Evolutionary conservation across 2,113 vertebrate genomes (phyloP).

Genomic region (Pavo muticus): DNA sequence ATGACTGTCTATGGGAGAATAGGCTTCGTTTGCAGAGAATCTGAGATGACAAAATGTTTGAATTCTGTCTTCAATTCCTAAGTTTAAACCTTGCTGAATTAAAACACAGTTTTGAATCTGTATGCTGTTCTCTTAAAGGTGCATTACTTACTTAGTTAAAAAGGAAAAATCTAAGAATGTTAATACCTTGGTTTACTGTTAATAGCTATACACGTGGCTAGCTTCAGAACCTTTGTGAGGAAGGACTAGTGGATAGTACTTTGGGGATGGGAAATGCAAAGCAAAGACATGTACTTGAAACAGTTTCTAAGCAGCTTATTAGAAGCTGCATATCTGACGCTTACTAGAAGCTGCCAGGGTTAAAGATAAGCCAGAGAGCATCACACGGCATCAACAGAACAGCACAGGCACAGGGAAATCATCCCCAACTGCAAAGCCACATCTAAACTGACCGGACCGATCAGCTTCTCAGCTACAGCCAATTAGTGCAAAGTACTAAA

Average conservation of each 20-base stretch:
- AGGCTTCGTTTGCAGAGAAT: background rate
- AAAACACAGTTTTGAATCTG: background rate
- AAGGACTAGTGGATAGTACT: background rate
- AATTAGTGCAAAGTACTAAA: background rate
- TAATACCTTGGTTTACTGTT: background rate
- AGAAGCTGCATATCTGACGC: constrained; percentile 45
- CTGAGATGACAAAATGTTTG: background rate
- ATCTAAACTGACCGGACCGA: background rate
- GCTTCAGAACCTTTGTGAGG: background rate
- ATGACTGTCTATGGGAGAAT: background rate
- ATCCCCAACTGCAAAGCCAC: background rate
- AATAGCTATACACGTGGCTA: background rate
- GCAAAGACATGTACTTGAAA: background rate
- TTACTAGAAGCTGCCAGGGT: constrained; percentile 45
- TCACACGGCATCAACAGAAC: constrained; percentile 1
- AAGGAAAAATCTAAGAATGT: background rate
- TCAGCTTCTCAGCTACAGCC: background rate
- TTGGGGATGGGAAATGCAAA: background rate
- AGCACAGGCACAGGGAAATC: background rate
- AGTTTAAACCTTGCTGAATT: background rate
- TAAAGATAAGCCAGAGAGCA: constrained; percentile 43
- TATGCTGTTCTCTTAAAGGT: background rate
- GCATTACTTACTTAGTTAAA: background rate
- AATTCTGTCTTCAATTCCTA: background rate
- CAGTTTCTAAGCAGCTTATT: constrained; percentile 36